Percentiles rank a stretch among this genome's conserved stretches.
These are phyloP conservation scores for Proisotoma minuta DNA, from an alignment of 2,888 invertebrate species.

Conservation along the genomic window DNA sequence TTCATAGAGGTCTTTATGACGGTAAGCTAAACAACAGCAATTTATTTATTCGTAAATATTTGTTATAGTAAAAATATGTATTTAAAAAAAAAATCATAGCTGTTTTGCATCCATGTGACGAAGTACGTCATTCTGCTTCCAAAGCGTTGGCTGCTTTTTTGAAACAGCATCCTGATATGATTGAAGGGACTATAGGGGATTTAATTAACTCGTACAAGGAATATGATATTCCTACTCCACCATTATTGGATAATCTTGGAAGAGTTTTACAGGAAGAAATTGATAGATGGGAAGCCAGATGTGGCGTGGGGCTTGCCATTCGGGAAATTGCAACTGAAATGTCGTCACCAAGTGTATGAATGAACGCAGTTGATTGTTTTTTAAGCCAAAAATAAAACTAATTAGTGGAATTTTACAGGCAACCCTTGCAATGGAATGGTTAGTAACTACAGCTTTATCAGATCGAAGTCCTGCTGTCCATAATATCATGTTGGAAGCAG, in stretches of 20 bases:
- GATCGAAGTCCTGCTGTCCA: conserved; percentile 79
- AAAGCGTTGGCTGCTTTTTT: conserved; percentile 69
- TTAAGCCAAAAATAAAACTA: not conserved
- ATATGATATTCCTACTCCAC: conserved; percentile 73
- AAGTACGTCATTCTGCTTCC: conserved; percentile 78
- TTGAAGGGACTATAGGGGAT: conserved; percentile 58
- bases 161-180: conserved; percentile 55
- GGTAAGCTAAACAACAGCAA: not conserved
- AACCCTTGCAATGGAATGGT: conserved; percentile 38
- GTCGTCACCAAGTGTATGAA: conserved; percentile 48
- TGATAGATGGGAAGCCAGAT: conserved; percentile 85
- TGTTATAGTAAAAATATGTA: not conserved
- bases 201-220: conserved; percentile 71
- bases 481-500: conserved; percentile 87
- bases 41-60: not conserved
- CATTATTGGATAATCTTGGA: conserved; percentile 85
- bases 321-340: conserved; percentile 71
- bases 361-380: not conserved
- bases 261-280: conserved; percentile 76
- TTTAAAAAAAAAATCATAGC: conserved; percentile 52
- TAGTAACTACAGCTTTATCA: conserved; percentile 77
- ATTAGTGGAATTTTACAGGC: conserved; percentile 24
- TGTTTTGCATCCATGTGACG: conserved; percentile 73
- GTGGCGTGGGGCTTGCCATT: conserved; percentile 81
- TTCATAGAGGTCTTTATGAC: not conserved